Conservation (phyloP, 2,888 invertebrate species). For the Lysandra bellargus region DNA sequence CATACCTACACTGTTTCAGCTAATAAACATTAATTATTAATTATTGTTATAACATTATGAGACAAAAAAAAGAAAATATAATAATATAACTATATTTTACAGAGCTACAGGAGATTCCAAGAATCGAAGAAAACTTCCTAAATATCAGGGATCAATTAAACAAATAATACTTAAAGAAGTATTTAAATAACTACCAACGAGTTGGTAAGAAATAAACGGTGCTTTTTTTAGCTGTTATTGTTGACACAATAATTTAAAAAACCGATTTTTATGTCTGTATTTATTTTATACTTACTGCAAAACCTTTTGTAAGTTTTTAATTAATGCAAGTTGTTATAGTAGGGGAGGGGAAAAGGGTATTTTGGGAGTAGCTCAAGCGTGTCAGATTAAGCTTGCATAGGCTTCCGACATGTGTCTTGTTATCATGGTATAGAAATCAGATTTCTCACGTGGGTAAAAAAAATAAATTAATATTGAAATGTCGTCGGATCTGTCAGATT, state of each 20-base stretch:
- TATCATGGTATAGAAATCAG: too few species aligned
- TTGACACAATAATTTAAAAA: neutral
- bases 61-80: too few species aligned
- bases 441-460: too few species aligned
- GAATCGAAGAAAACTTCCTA: conserved; percentile 48
- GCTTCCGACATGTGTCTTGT: too few species aligned
- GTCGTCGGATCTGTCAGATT: too few species aligned
- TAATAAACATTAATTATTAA: too few species aligned
- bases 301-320: neutral
- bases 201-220: neutral
- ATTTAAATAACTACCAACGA: neutral
- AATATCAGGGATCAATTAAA: neutral
- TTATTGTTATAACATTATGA: too few species aligned
- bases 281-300: neutral
- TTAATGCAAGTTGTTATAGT: neutral
- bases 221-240: neutral
- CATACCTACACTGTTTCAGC: too few species aligned
- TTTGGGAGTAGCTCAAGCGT: too few species aligned
- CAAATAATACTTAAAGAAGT: conserved; percentile 17
- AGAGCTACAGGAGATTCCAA: conserved; percentile 64
- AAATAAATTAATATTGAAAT: too few species aligned
- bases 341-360: too few species aligned
- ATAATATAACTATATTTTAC: conserved; percentile 44
- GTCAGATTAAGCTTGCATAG: too few species aligned
- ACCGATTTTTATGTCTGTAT: neutral